A percentile compares a stretch with the other conserved stretches of the same genome.
These are phyloP conservation scores for Biston betularia DNA, from an alignment of 2,888 invertebrate genomes.

Conservation along the genomic window DNA sequence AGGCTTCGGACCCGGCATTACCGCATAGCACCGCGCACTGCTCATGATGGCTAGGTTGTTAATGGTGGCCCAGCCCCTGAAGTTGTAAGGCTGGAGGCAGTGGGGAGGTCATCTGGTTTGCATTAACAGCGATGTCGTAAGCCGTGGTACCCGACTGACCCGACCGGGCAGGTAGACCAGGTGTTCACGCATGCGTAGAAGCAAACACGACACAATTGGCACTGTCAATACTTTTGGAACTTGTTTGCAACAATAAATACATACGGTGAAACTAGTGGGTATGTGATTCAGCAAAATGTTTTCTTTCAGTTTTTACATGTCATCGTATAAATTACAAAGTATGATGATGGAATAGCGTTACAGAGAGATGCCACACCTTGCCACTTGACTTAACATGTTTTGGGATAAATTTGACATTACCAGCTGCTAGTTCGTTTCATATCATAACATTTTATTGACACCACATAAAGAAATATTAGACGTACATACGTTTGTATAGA, in stretches of 20 bases:
- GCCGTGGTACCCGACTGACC: constrained; percentile 60
- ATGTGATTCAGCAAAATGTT: constrained; percentile 7
- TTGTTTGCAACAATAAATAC: constrained; percentile 3
- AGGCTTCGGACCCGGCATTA: constrained; percentile 91
- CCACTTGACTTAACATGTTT: neutral
- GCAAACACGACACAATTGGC: constrained; percentile 45
- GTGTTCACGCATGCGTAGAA: constrained; percentile 54
- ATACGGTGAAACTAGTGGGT: constrained; percentile 1
- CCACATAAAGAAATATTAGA: too few species aligned
- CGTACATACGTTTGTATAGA: too few species aligned
- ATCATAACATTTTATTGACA: neutral
- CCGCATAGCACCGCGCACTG: constrained; percentile 84
- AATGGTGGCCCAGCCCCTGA: constrained; percentile 70
- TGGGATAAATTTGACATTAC: neutral
- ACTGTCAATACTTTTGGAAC: constrained; percentile 29
- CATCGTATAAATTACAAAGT: neutral
- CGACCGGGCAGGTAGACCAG: constrained; percentile 48
- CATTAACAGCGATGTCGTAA: constrained; percentile 77
- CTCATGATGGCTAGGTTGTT: constrained; percentile 70
- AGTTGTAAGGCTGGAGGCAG: constrained; percentile 58
- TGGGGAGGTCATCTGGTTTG: constrained; percentile 69
- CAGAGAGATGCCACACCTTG: neutral
- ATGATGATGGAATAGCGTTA: neutral
- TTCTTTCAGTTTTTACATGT: constrained; percentile 1
- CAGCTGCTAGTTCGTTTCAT: neutral